These are phyloP conservation scores for Mormyrops boulengeri DNA, from an alignment of 2,797 vertebrate species.

Conservation along the genomic window DNA sequence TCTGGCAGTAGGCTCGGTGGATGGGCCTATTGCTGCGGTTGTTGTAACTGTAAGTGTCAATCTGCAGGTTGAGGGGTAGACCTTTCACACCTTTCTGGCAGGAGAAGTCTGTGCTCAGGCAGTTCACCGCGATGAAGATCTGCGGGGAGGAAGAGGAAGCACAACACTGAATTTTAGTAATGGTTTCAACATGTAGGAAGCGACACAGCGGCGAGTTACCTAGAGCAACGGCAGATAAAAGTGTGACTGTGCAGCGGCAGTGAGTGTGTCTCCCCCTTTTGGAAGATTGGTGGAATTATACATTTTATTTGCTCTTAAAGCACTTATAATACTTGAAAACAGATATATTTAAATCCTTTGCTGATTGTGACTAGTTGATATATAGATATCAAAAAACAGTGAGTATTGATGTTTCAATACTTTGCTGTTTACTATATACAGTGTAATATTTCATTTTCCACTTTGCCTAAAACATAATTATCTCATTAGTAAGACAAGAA, in stretches of 20 bases:
- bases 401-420: background rate
- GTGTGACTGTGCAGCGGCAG: background rate
- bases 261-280: conserved; percentile 46
- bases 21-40: conserved; percentile 97
- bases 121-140: conserved; percentile 99
- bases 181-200: background rate
- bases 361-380: background rate
- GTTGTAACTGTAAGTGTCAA: conserved; percentile 98
- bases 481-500: background rate
- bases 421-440: background rate
- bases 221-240: background rate
- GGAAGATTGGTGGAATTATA: conserved; percentile 24
- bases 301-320: background rate
- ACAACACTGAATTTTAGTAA: background rate
- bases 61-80: conserved; percentile 90
- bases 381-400: background rate
- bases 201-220: no score
- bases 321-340: background rate
- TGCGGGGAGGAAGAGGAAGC: conserved; percentile 38
- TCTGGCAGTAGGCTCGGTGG: conserved; percentile 93
- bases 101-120: conserved; percentile 96
- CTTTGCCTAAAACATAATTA: background rate
- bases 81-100: conserved; percentile 98
- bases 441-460: background rate
- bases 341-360: background rate